phyloP scores from a whole-genome alignment of 1,140 invertebrate species.

The Lepidurus arcticus region DNA sequence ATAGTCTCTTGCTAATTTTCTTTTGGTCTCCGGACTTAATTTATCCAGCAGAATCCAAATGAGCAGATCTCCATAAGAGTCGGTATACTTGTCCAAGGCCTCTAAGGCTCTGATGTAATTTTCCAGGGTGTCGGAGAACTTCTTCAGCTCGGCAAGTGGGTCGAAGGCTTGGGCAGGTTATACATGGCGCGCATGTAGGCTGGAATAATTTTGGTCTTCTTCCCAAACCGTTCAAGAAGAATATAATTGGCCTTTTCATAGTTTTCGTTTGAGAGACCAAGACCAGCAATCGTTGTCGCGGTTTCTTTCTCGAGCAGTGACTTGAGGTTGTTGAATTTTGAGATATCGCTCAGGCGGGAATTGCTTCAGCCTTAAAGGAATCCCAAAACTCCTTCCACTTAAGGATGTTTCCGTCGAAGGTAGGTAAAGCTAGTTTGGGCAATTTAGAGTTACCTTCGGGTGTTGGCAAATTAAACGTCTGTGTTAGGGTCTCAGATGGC shows the following conservation, averaged over 20 bases:
- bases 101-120: not conserved
- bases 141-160: not conserved
- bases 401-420: slow-evolving; percentile 10
- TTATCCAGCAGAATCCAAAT: slow-evolving; percentile 29
- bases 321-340: not conserved
- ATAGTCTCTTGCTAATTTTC: slow-evolving; percentile 24
- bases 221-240: slow-evolving; percentile 20
- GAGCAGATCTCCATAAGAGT: slow-evolving; percentile 25
- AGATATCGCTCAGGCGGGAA: not conserved
- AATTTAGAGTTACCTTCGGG: not conserved
- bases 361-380: slow-evolving; percentile 4
- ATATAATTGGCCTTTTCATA: not conserved
- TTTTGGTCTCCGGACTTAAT: not conserved
- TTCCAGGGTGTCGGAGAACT: slow-evolving; percentile 29
- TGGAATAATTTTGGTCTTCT: slow-evolving; percentile 25
- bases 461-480: no score
- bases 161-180: slow-evolving; percentile 24
- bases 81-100: not conserved
- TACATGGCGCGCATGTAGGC: slow-evolving; percentile 28
- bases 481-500: no score
- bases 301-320: not conserved
- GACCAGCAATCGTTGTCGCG: not conserved
- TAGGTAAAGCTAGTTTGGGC: slow-evolving; percentile 18
- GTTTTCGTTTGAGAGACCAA: slow-evolving; percentile 14
- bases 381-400: slow-evolving; percentile 16